These are phyloP conservation scores for Pyrgilauda ruficollis DNA, from an alignment of 2,113 vertebrate genomes.

Conservation along the genomic window DNA sequence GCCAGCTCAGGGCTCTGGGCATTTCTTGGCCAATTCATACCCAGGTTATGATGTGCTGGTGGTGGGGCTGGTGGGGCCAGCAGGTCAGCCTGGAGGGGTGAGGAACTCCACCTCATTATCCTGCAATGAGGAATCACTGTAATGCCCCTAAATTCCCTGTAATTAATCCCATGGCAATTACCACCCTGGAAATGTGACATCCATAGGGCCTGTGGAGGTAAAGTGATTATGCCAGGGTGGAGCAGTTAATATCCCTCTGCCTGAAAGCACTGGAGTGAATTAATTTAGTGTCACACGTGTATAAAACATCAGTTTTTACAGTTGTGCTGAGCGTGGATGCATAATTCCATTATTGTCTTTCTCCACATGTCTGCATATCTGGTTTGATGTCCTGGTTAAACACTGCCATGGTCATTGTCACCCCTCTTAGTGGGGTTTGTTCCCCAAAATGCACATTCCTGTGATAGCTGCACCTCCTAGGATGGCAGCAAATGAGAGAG, in stretches of 20 bases:
- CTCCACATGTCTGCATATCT: neutral
- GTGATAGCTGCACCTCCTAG: neutral
- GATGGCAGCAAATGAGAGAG: neutral
- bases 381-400: neutral
- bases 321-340: neutral
- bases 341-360: neutral
- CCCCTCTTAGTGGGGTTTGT: neutral
- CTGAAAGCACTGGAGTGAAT: neutral
- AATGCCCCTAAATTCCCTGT: neutral
- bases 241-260: neutral
- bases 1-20: neutral
- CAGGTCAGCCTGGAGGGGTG: neutral
- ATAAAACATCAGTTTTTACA: neutral
- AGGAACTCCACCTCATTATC: neutral
- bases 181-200: neutral
- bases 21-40: neutral
- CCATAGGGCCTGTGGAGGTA: neutral
- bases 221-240: neutral
- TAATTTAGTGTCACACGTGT: neutral
- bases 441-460: neutral
- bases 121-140: neutral
- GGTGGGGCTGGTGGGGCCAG: neutral
- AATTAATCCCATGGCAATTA: neutral
- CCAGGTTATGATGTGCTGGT: fast-evolving
- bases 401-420: neutral